Evolutionary conservation across 1,140 invertebrate species (phyloP).

Genomic region (Himalopsyche phryganea): DNA sequence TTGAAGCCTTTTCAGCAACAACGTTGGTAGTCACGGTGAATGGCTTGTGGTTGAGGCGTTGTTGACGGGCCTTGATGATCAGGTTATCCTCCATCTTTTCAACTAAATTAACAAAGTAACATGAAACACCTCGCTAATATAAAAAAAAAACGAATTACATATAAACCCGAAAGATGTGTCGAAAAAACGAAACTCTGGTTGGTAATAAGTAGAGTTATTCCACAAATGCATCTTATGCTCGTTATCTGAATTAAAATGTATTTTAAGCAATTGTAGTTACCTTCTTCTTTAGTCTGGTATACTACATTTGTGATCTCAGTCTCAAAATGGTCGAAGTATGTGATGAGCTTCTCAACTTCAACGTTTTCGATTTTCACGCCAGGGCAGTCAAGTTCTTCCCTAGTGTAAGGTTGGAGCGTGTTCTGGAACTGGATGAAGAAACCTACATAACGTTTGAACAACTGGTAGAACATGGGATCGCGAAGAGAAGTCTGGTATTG

Average conservation of each 20-base stretch:
- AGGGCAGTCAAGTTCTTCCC: slow-evolving; percentile 58
- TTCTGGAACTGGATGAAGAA: slow-evolving; percentile 55
- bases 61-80: slow-evolving; percentile 46
- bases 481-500: slow-evolving; percentile 57
- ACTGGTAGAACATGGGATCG: slow-evolving; percentile 64
- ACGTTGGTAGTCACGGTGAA: slow-evolving; percentile 58
- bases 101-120: slow-evolving; percentile 2
- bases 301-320: slow-evolving; percentile 54
- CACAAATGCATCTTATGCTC: too few species aligned
- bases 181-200: too few species aligned
- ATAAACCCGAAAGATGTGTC: too few species aligned
- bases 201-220: too few species aligned
- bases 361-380: slow-evolving; percentile 63
- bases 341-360: slow-evolving; percentile 57
- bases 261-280: too few species aligned
- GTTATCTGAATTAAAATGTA: too few species aligned
- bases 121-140: too few species aligned
- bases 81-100: slow-evolving; percentile 37
- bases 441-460: slow-evolving; percentile 61
- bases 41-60: slow-evolving; percentile 62
- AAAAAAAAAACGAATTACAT: too few species aligned
- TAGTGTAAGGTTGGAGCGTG: slow-evolving; percentile 49
- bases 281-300: slow-evolving; percentile 39
- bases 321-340: slow-evolving; percentile 58
- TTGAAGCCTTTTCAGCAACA: slow-evolving; percentile 47